These are phyloP conservation scores for Coelopa pilipes DNA, from an alignment of 2,888 invertebrate species.

Conservation along the genomic window DNA sequence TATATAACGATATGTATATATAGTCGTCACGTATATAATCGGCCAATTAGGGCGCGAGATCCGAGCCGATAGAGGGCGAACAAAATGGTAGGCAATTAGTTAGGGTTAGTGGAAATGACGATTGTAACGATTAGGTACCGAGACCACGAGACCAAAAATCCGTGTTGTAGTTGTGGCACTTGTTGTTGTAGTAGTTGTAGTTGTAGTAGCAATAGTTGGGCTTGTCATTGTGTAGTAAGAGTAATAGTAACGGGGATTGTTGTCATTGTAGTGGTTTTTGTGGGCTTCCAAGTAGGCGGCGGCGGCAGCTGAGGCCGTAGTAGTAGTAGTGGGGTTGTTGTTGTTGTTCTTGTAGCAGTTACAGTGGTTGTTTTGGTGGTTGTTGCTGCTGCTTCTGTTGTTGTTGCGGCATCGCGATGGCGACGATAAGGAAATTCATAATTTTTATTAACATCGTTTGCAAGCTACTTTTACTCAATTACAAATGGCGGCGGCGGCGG, in stretches of 20 bases:
- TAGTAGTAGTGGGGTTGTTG: no score
- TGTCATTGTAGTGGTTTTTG: no score
- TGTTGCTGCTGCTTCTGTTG: not conserved
- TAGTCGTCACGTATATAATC: not conserved
- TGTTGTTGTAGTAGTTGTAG: no score
- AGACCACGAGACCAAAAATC: no score
- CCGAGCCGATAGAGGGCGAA: no score
- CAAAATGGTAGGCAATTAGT: constrained; percentile 55
- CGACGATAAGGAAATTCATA: constrained; percentile 52
- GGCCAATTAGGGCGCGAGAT: no score
- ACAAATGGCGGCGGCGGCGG: constrained; percentile 53
- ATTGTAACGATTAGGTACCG: not conserved
- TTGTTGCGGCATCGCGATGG: constrained; percentile 55
- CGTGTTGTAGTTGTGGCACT: no score
- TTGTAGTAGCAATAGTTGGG: no score
- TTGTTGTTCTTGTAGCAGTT: not conserved
- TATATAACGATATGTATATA: not conserved
- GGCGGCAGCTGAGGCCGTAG: no score
- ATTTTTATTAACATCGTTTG: constrained; percentile 30
- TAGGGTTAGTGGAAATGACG: constrained; percentile 61
- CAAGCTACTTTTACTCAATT: constrained; percentile 57
- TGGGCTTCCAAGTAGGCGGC: no score
- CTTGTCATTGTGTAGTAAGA: no score
- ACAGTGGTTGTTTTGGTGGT: not conserved
- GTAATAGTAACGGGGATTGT: no score